These are phyloP conservation scores for Bucco capensis DNA, from an alignment of 2,113 vertebrate genomes.

Conservation along the genomic window DNA sequence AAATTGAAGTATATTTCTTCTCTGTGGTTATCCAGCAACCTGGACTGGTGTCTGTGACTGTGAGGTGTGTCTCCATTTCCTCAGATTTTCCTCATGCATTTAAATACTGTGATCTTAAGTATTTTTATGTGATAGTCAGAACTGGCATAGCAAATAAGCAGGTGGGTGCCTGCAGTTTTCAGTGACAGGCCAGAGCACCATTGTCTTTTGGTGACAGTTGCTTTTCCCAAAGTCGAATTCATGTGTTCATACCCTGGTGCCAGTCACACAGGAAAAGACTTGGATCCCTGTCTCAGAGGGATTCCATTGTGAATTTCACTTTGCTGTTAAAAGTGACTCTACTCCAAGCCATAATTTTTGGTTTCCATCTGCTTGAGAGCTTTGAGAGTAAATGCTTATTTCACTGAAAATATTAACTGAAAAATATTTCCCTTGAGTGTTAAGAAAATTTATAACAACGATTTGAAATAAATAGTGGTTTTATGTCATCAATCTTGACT, in stretches of 20 bases:
- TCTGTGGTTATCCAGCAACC: neutral
- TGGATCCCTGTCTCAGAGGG: neutral
- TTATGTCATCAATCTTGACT: neutral
- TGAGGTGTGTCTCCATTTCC: neutral
- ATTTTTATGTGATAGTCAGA: neutral
- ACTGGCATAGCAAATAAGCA: neutral
- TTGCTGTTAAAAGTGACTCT: neutral
- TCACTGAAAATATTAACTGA: neutral
- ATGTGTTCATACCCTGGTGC: accelerated
- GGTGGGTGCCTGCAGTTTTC: neutral
- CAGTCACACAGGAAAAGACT: neutral
- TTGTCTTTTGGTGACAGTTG: neutral
- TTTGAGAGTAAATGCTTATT: neutral
- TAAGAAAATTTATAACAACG: neutral
- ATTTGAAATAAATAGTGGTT: neutral
- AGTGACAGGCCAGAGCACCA: neutral
- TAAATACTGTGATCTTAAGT: neutral
- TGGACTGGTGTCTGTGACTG: accelerated
- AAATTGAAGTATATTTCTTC: neutral
- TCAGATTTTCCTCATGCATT: neutral
- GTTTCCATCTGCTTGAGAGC: neutral
- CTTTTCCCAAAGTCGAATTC: neutral
- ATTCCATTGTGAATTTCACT: neutral
- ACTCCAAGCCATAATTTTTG: neutral
- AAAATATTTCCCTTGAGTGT: neutral